A percentile compares a stretch with the other conserved stretches of the same genome.
phyloP scores from a whole-genome alignment of 2,797 vertebrate species.

The Lindbergichthys nudifrons region DNA sequence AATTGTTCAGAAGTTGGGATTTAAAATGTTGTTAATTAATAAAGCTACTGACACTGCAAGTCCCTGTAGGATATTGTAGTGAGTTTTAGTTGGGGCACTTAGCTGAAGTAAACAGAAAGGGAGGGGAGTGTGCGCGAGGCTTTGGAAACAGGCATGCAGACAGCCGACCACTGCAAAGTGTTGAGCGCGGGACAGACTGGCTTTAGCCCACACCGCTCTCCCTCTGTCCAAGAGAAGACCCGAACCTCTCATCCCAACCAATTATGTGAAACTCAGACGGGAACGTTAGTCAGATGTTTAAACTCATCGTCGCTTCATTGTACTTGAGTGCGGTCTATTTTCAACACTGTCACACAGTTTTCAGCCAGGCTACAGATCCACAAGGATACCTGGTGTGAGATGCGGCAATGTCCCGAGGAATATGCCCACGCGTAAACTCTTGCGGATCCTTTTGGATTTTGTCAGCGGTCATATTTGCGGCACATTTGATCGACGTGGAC shows the following conservation, averaged over 20 bases:
- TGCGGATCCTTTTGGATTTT: conserved; percentile 77
- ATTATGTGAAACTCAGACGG: conserved; percentile 82
- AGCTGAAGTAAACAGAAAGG: conserved; percentile 68
- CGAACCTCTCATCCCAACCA: conserved; percentile 61
- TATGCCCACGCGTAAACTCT: conserved; percentile 80
- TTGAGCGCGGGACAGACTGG: conserved; percentile 67
- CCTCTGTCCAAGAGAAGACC: conserved; percentile 66
- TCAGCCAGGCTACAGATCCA: conserved; percentile 56
- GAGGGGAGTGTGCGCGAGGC: conserved; percentile 69
- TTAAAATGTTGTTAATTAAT: neutral
- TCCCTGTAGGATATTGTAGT: conserved; percentile 18
- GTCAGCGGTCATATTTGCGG: conserved; percentile 66
- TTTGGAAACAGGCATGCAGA: conserved; percentile 65
- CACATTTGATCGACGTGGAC: conserved; percentile 60
- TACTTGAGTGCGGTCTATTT: conserved; percentile 43
- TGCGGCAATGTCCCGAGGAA: conserved; percentile 87
- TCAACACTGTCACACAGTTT: conserved; percentile 45
- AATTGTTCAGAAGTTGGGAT: neutral
- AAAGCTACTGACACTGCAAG: conserved; percentile 1
- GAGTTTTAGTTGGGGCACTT: conserved; percentile 54
- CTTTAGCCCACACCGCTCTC: conserved; percentile 64
- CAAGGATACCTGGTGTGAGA: conserved; percentile 78
- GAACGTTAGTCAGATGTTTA: conserved; percentile 70
- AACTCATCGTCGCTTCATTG: conserved; percentile 61
- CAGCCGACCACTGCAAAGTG: conserved; percentile 73